Conservation (phyloP, 2,797 vertebrate species). For the Sebastes trivittatus region DNA sequence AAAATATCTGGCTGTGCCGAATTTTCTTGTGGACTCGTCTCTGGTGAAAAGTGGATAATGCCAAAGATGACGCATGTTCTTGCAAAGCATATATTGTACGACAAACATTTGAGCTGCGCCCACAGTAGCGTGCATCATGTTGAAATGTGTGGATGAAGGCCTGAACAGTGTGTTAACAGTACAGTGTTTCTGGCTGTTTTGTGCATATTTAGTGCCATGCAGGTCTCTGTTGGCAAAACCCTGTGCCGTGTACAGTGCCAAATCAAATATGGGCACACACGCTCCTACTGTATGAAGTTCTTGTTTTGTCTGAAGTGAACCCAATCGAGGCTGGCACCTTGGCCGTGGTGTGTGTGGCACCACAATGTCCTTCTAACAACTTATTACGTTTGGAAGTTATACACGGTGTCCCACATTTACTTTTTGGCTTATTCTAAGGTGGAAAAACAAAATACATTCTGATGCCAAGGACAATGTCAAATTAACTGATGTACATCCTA, state of each 20-base stretch:
- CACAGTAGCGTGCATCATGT: constrained; percentile 2
- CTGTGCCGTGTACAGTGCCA: constrained; percentile 1
- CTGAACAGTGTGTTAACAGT: not conserved
- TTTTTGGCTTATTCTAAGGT: not conserved
- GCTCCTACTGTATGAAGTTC: not conserved
- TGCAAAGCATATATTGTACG: not conserved
- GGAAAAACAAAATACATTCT: not conserved
- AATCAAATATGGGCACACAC: constrained; percentile 19
- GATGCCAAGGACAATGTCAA: not conserved
- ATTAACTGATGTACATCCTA: not conserved
- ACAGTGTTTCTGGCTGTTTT: not conserved
- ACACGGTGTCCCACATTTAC: not conserved
- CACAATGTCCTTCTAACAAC: not conserved
- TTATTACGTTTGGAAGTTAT: not conserved
- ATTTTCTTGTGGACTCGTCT: not conserved
- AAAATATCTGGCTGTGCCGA: not conserved
- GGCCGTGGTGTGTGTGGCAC: not conserved
- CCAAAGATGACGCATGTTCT: constrained; percentile 20
- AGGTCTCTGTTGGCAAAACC: constrained; percentile 24
- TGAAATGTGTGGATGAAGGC: constrained; percentile 10
- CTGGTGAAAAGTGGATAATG: constrained; percentile 5
- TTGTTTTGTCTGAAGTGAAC: constrained; percentile 18
- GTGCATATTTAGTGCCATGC: not conserved
- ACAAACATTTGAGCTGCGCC: constrained; percentile 17
- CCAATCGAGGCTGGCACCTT: not conserved